Evolutionary conservation across 2,888 invertebrate species (phyloP).

Genomic region (Melangyna quadrimaculata): DNA sequence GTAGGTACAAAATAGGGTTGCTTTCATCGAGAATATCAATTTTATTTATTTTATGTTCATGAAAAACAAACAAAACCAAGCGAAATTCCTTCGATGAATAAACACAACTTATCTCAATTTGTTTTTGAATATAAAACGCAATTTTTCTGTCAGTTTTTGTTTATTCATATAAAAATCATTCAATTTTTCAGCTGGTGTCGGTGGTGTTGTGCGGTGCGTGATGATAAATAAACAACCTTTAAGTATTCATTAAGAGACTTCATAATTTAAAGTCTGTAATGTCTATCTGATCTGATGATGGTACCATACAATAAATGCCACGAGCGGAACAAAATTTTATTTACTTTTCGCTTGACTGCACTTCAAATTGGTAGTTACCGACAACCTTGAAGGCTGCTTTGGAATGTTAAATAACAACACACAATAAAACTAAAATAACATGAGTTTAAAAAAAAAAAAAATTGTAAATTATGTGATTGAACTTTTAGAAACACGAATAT

Average conservation of each 20-base stretch:
- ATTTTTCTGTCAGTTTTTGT: background rate
- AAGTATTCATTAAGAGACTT: background rate
- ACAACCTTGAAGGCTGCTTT: conserved; percentile 8
- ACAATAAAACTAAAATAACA: background rate
- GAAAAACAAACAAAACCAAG: background rate
- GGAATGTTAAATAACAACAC: background rate
- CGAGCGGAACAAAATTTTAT: conserved; percentile 11
- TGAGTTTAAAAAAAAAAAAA: background rate
- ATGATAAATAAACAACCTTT: background rate
- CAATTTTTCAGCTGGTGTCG: background rate
- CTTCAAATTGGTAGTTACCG: background rate
- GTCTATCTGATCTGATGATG: too few relatives aligned
- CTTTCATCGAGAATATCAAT: background rate
- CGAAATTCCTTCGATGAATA: background rate
- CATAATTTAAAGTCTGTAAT: background rate
- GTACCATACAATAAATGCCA: conserved; percentile 2
- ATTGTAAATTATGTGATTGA: background rate
- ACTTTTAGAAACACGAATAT: background rate
- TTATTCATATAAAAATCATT: background rate
- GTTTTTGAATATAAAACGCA: too few relatives aligned
- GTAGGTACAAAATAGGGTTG: too few relatives aligned
- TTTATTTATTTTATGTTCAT: background rate
- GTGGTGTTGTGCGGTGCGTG: background rate
- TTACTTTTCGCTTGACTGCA: conserved; percentile 11
- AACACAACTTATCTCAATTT: background rate